These are phyloP conservation scores for Phyllostomus hastatus DNA, from an alignment of 2,113 vertebrate species.

Conservation along the genomic window DNA sequence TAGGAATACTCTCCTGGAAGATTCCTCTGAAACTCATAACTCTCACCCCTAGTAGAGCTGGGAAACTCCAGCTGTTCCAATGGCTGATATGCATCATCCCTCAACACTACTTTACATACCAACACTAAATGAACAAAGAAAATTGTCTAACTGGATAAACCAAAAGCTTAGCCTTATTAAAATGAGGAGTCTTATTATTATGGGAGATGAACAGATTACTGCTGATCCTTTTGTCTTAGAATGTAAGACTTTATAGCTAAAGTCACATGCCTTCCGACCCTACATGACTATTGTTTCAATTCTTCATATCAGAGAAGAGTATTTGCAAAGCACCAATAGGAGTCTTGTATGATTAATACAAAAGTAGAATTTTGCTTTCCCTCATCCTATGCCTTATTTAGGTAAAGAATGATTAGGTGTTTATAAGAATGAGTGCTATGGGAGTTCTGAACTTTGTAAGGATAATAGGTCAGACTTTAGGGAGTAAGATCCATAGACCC, in stretches of 20 bases:
- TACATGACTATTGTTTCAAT: not conserved
- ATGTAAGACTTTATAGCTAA: not conserved
- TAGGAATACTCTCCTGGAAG: not conserved
- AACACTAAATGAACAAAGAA: not conserved
- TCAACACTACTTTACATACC: not conserved
- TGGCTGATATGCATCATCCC: too few relatives aligned
- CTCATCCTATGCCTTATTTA: not conserved
- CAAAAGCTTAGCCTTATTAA: not conserved
- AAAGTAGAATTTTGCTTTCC: not conserved
- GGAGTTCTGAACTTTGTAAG: not conserved
- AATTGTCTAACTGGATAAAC: not conserved
- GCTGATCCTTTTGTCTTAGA: not conserved
- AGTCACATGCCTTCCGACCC: not conserved
- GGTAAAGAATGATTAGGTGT: not conserved
- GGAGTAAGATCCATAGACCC: not conserved
- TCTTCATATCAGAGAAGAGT: not conserved
- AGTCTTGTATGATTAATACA: too few relatives aligned
- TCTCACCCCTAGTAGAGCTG: not conserved
- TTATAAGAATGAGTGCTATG: not conserved
- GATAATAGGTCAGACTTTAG: not conserved
- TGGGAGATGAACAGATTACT: not conserved
- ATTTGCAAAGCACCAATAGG: not conserved
- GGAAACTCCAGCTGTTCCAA: not conserved
- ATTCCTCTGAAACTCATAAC: not conserved
- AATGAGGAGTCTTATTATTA: not conserved